Evolutionary conservation across 2,888 invertebrate species (phyloP).

Genomic region (Gryllus longicercus): DNA sequence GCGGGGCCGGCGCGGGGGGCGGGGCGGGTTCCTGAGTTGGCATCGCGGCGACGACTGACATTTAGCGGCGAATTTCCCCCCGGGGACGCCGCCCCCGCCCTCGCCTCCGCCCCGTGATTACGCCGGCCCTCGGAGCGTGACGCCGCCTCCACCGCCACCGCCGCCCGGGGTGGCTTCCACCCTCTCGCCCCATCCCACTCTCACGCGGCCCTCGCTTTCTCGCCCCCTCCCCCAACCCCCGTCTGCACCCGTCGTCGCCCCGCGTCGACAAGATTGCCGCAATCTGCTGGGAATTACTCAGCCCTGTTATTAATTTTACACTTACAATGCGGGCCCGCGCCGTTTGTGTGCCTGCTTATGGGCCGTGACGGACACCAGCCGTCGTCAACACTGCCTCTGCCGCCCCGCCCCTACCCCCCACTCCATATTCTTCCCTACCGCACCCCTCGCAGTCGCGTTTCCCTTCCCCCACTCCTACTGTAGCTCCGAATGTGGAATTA

Average conservation of each 20-base stretch:
- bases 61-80: constrained; percentile 30
- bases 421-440: neutral
- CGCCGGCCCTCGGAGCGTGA: constrained; percentile 19
- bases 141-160: constrained; percentile 23
- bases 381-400: neutral
- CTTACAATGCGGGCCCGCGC: constrained; percentile 19
- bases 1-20: neutral
- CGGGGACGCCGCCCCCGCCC: constrained; percentile 23
- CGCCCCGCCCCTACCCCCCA: neutral
- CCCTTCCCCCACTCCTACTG: neutral
- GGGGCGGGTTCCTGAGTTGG: neutral
- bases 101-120: neutral
- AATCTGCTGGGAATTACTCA: constrained; percentile 24
- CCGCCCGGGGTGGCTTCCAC: constrained; percentile 8
- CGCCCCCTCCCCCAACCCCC: neutral
- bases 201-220: neutral
- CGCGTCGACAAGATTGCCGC: neutral
- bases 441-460: too few relatives aligned
- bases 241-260: neutral
- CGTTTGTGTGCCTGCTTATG: constrained; percentile 17
- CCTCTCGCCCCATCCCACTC: neutral
- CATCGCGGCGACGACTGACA: constrained; percentile 21
- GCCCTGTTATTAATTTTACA: constrained; percentile 21
- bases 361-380: constrained; percentile 19
- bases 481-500: neutral